These are phyloP conservation scores for Aphrophora alni DNA, from an alignment of 2,888 invertebrate species.

Conservation along the genomic window DNA sequence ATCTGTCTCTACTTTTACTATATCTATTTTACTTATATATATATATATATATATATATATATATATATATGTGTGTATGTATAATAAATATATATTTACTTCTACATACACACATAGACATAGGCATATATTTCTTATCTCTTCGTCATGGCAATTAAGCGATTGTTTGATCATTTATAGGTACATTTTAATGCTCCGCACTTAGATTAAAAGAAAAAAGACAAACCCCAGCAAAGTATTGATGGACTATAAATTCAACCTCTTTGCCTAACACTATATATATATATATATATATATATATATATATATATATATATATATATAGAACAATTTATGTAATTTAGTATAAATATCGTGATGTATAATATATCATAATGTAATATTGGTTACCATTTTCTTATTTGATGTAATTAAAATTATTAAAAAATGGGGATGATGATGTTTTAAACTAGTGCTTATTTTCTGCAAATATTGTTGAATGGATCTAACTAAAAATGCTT, in stretches of 20 bases:
- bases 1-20: conserved; percentile 6
- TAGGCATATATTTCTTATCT: not conserved
- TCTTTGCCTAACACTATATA: conserved; percentile 1
- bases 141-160: not conserved
- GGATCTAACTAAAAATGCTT: conserved; percentile 32
- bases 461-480: conserved; percentile 39
- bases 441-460: conserved; percentile 36
- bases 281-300: not conserved
- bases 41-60: not conserved
- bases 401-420: not conserved
- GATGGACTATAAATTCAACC: not conserved
- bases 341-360: conserved; percentile 4
- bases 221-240: not conserved
- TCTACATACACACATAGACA: not conserved
- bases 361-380: conserved; percentile 9
- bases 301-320: no score
- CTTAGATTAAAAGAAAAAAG: not conserved
- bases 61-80: not conserved
- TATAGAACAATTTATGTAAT: conserved; percentile 1
- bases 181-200: not conserved
- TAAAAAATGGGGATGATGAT: not conserved
- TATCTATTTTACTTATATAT: not conserved
- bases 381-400: conserved; percentile 21
- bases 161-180: not conserved
- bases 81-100: not conserved